Evolutionary conservation across 2,797 vertebrate genomes (phyloP), one percentile per base, ranked within the genome.

Genomic region (Notamacropus eugenii): DNA sequence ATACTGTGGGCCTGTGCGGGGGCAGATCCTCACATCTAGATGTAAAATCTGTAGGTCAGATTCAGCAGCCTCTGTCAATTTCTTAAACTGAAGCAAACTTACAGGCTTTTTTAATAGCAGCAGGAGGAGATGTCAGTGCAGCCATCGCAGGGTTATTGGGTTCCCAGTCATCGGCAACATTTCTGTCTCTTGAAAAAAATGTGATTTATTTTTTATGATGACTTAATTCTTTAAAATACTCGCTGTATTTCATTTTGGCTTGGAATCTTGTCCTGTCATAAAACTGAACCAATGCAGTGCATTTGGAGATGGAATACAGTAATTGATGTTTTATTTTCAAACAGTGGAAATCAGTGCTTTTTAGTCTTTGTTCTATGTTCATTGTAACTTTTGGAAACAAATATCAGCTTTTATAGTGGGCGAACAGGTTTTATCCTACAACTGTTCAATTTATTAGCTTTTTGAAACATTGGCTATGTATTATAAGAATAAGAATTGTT

Each of bases 161-260:
- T 94, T 98, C 98, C 95, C 98, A 99, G 93, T 98, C 98, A 95
- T 98, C 98, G 97, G 98, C 97, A 98, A 93, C 95, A 93, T 97
- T 98, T 98, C 97, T 97, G 96, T 95, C 92, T 97, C 96, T 97
- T 97, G 93, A 54, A 98, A 98, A 98, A 99, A 99, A 99, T 99
- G 98, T 99, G 99, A 99, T 99, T 99, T 99, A 99, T 99, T 99
- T 99, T 99, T 99, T 98, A 99, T 99, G 99, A 99, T 98, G 98
- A 98, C 98, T 98, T 98, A 98, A 99, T 98, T 99, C 99, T 98
- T 98, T 98, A 98, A 99, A 98, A 98, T 98, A 98, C 97, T 98
- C 95, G 98, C 98, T 99, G 99, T 98, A 98, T 98, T 99, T 99
- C 98, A 98, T 98, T 99, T 98, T 98, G 98, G 98, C 97, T 97